Percentiles rank a stretch among this genome's conserved stretches.
These are phyloP conservation scores for Panopea generosa DNA, from an alignment of 2,888 invertebrate genomes.

Conservation along the genomic window DNA sequence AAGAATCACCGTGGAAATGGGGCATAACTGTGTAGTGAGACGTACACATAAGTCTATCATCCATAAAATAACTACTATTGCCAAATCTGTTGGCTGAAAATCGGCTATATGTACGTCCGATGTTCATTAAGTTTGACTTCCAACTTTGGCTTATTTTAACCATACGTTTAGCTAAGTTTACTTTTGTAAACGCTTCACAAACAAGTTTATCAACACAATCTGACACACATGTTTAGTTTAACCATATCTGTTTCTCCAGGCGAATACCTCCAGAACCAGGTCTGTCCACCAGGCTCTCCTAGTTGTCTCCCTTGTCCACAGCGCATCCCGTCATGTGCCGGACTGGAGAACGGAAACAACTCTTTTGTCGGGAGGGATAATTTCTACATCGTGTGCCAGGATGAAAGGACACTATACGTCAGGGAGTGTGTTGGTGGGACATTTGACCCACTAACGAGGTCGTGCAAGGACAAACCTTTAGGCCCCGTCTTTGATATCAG, in stretches of 20 bases:
- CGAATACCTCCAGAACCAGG: constrained; percentile 61
- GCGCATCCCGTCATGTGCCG: constrained; percentile 64
- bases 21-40: too few species aligned
- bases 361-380: constrained; percentile 55
- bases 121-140: too few species aligned
- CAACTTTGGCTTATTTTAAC: too few species aligned
- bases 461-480: constrained; percentile 30
- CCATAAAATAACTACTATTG: too few species aligned
- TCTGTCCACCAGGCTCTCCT: constrained; percentile 30
- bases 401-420: constrained; percentile 56
- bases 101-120: too few species aligned
- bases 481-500: constrained; percentile 53
- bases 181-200: too few species aligned
- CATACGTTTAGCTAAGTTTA: too few species aligned
- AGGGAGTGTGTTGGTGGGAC: constrained; percentile 48
- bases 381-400: constrained; percentile 59
- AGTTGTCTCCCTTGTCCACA: constrained; percentile 66
- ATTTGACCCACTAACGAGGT: constrained; percentile 40
- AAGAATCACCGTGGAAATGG: too few species aligned
- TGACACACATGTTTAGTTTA: too few species aligned
- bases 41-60: too few species aligned
- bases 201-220: too few species aligned
- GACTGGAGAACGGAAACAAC: constrained; percentile 61
- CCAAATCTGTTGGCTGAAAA: too few species aligned
- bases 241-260: constrained; percentile 32